phyloP scores from a whole-genome alignment of 2,113 vertebrate genomes.

The Caretta caretta region DNA sequence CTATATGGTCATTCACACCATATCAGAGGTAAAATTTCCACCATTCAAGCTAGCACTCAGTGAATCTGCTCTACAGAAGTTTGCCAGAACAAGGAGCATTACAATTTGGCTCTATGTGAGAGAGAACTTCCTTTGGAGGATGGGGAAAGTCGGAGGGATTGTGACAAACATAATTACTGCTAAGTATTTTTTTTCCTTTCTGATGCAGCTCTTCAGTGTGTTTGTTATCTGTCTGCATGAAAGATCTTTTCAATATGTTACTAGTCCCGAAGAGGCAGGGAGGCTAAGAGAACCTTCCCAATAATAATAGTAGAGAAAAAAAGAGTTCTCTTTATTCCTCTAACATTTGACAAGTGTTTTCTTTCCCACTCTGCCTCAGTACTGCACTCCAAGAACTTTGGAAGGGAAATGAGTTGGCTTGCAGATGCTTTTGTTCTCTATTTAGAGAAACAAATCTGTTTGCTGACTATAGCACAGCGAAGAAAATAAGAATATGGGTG shows the following conservation, averaged over 20 bases:
- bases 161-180: conserved; percentile 66
- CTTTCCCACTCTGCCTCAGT: conserved; percentile 28
- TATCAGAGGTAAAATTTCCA: background rate
- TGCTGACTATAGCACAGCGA: conserved; percentile 66
- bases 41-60: background rate
- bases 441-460: conserved; percentile 60
- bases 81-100: background rate
- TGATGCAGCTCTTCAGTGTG: conserved; percentile 51
- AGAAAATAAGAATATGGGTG: conserved; percentile 67
- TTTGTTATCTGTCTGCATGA: conserved; percentile 73
- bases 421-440: conserved; percentile 69
- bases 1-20: background rate
- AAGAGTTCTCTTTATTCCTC: conserved; percentile 58
- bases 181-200: conserved; percentile 68
- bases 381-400: conserved; percentile 37
- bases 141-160: conserved; percentile 36
- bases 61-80: background rate
- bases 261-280: conserved; percentile 60
- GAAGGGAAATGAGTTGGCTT: conserved; percentile 68
- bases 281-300: background rate
- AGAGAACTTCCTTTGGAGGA: conserved; percentile 48
- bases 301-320: background rate
- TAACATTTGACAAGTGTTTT: conserved; percentile 64
- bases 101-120: conserved; percentile 3
- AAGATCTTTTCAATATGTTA: conserved; percentile 76